Conservation (phyloP, 2,797 vertebrate species). For the Potorous gilbertii region DNA sequence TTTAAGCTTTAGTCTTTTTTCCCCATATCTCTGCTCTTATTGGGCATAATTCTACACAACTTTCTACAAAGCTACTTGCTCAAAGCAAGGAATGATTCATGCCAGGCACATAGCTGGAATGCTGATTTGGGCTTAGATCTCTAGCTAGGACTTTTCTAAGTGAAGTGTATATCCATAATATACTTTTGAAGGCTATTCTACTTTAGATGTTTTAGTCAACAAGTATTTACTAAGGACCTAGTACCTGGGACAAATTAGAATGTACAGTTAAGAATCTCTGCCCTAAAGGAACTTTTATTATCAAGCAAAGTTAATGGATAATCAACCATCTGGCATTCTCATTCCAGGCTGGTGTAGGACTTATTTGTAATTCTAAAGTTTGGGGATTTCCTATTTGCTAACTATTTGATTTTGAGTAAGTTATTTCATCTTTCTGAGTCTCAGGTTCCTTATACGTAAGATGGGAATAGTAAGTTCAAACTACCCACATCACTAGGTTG, state of each 20-base stretch:
- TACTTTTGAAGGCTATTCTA: neutral
- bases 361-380: neutral
- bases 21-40: slow-evolving; percentile 42
- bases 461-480: neutral
- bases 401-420: neutral
- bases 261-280: neutral
- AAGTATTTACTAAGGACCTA: neutral
- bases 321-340: neutral
- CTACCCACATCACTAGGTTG: neutral
- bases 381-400: neutral
- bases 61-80: slow-evolving; percentile 23
- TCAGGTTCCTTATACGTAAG: neutral
- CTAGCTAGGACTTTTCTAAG: neutral
- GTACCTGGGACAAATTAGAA: neutral
- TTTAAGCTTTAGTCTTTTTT: slow-evolving; percentile 20
- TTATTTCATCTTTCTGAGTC: neutral
- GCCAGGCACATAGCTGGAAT: neutral
- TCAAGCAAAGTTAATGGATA: neutral
- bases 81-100: neutral
- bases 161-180: neutral
- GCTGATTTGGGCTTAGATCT: neutral
- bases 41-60: neutral
- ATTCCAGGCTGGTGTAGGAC: neutral
- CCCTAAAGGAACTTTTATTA: neutral
- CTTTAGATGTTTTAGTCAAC: neutral